Evolutionary conservation across 2,113 vertebrate species (phyloP).

Genomic region (Beaufortia kweichowensis): DNA sequence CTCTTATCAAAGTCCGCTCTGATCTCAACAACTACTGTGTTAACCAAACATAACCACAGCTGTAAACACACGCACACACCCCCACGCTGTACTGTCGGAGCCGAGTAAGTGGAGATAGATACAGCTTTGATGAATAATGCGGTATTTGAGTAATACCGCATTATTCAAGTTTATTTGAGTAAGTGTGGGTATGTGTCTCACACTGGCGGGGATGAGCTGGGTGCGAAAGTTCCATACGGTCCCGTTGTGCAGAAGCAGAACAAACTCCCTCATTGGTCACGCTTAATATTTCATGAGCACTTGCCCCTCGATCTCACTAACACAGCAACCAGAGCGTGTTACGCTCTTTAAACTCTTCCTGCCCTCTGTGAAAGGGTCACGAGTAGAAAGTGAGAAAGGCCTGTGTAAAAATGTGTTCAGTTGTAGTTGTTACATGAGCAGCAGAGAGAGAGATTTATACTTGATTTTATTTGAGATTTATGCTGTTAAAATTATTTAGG

Average conservation of each 20-base stretch:
- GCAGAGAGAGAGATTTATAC: neutral
- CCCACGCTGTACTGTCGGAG: slow-evolving; percentile 53
- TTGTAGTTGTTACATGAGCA: neutral
- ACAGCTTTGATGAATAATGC: slow-evolving; percentile 54
- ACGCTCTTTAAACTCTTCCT: slow-evolving; percentile 55
- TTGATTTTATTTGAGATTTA: too few species aligned
- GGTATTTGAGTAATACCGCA: slow-evolving; percentile 30
- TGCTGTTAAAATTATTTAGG: too few species aligned
- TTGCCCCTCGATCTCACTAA: slow-evolving; percentile 41
- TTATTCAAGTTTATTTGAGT: too few species aligned
- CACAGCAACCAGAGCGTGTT: slow-evolving; percentile 60
- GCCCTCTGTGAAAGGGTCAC: slow-evolving; percentile 58
- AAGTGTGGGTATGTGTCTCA: slow-evolving; percentile 35
- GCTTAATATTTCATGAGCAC: slow-evolving; percentile 74
- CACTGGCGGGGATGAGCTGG: slow-evolving; percentile 55
- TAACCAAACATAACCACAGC: slow-evolving; percentile 5
- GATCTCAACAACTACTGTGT: slow-evolving; percentile 22
- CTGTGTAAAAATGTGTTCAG: neutral
- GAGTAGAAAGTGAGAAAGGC: slow-evolving; percentile 35
- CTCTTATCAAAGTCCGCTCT: slow-evolving; percentile 42
- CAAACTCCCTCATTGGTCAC: slow-evolving; percentile 46
- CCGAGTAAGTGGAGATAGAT: slow-evolving; percentile 1
- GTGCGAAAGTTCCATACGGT: slow-evolving; percentile 66
- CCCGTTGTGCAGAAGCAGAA: slow-evolving; percentile 53
- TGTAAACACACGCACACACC: slow-evolving; percentile 25